Evolutionary conservation across 2,113 vertebrate species (phyloP), one percentile per base, ranked within the genome.

Genomic region (Sarotherodon lohbergeri): DNA sequence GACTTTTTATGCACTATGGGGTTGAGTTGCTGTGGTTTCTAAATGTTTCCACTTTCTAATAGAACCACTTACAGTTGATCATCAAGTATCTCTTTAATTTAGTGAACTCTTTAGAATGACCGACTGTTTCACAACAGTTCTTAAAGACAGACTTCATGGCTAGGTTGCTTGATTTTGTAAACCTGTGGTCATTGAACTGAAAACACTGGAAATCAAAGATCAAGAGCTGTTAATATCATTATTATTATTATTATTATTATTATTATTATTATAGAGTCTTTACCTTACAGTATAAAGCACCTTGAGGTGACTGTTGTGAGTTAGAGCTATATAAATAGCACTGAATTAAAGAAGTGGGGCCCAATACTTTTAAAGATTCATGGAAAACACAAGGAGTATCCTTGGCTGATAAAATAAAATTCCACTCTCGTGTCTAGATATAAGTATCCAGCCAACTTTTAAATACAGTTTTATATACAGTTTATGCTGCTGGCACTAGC

Each of bases 201-300:
- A 71, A 14, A 19, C 66, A 1, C 7, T 24, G 5, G 22, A 71
- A 71, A 27, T 43, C 66, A 46, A 71, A 43, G 66, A 43, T 24
- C 3, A 71, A 43, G 66, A 71, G n/a, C 9, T 34, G 29, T 63
- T 11, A 19, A 2, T 59, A 59, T 59, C 16, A 9, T 57, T 14
- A 56, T 56, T 5, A 29, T 0, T 4, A 0, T 16, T 19, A 2
- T 41, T 39, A 0, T 22, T 1, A 0, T n/a, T n/a, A 1, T n/a
- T 11, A 2, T 22, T 55, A 2, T 13, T 27, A 8, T 57, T 8
- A 3, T 61, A 2, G 0, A 9, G 17, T 63, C 0, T 36, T 36
- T 66, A 66, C 32, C 17, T 66, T 66, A 36, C 61, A 66, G 12
- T 36, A 66, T 36, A n/a, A 36, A 63, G 32, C 4, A 36, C 17